phyloP scores from a whole-genome alignment of 1,140 invertebrate genomes.

The Epicauta chinensis region DNA sequence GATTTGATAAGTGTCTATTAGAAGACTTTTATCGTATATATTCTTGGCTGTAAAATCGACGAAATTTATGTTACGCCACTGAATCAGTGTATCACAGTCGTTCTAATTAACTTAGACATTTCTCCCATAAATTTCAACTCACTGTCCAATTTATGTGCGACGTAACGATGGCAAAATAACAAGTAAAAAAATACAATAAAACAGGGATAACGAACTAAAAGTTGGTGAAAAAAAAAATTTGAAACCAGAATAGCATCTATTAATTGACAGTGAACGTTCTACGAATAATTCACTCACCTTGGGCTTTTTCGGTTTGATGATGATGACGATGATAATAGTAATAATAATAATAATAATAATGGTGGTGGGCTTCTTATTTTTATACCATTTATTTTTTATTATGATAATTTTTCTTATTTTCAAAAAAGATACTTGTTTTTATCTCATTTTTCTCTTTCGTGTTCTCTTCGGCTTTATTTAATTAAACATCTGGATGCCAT shows the following conservation, averaged over 20 bases:
- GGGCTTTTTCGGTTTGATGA: too few species aligned
- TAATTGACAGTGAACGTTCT: slow-evolving; percentile 25
- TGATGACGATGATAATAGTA: too few species aligned
- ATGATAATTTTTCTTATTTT: too few species aligned
- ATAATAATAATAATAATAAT: too few species aligned
- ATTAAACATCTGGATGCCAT: slow-evolving; percentile 2
- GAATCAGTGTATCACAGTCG: slow-evolving; percentile 29
- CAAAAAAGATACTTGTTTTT: too few species aligned
- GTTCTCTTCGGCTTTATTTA: background rate
- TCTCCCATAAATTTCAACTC: slow-evolving; percentile 26
- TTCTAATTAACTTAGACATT: slow-evolving; percentile 32
- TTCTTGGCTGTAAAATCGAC: too few species aligned
- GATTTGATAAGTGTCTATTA: too few species aligned
- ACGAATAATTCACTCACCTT: slow-evolving; percentile 12
- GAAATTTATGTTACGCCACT: slow-evolving; percentile 23
- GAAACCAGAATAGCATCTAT: slow-evolving; percentile 29
- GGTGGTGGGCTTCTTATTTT: slow-evolving; percentile 5
- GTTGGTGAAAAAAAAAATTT: slow-evolving; percentile 19
- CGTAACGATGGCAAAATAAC: slow-evolving; percentile 9
- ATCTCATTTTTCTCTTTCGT: too few species aligned
- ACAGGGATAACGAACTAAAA: background rate
- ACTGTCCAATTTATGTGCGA: slow-evolving; percentile 29
- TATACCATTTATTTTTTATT: background rate
- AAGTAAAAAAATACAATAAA: background rate
- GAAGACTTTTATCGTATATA: too few species aligned